phyloP scores from a whole-genome alignment of 1,140 invertebrate species.

The Lanistes nyassanus region DNA sequence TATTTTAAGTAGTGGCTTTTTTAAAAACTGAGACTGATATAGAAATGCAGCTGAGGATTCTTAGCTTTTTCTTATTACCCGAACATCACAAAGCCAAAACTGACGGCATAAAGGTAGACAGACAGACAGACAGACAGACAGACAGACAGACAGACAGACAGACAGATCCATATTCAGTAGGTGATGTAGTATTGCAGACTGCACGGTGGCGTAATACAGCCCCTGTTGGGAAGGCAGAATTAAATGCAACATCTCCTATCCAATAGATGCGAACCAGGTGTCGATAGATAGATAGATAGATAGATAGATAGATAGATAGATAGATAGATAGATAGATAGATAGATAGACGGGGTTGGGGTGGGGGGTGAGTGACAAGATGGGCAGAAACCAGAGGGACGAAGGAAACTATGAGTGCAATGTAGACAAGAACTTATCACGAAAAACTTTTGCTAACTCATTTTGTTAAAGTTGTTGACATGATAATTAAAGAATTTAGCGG shows the following conservation, averaged over 20 bases:
- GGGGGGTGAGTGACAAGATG: background rate
- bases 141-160: background rate
- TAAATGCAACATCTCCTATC: too few relatives aligned
- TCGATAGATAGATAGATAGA: background rate
- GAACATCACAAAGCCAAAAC: background rate
- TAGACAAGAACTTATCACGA: background rate
- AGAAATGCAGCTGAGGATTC: background rate
- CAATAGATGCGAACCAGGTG: too few relatives aligned
- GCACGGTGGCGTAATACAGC: too few relatives aligned
- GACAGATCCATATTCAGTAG: background rate
- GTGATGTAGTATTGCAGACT: too few relatives aligned
- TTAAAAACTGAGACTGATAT: conserved; percentile 11
- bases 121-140: background rate
- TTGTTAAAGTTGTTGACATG: background rate
- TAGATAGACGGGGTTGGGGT: background rate
- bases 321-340: background rate
- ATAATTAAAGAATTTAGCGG: background rate
- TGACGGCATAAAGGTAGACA: too few relatives aligned
- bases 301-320: background rate
- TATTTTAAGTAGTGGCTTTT: too few relatives aligned
- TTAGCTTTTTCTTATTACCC: background rate
- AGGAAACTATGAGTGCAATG: background rate
- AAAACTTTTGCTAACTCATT: background rate
- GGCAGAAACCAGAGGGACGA: background rate
- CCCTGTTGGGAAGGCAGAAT: too few relatives aligned